Conservation (phyloP, 2,797 vertebrate genomes). For the Calcarius lapponicus region DNA sequence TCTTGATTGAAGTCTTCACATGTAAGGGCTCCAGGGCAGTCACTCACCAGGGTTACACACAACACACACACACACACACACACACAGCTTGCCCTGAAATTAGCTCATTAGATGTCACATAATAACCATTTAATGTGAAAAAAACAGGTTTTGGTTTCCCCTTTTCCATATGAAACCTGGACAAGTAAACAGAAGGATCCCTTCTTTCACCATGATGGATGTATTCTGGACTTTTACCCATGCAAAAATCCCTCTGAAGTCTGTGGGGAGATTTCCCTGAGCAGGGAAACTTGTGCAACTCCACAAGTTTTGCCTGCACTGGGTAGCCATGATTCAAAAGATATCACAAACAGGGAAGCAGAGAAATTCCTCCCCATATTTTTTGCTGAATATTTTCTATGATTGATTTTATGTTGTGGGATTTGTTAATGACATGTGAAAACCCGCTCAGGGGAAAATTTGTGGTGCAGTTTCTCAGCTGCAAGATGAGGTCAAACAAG, state of each 20-base stretch:
- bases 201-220: not conserved
- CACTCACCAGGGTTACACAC: slow-evolving; percentile 48
- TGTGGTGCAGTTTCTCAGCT: not conserved
- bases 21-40: slow-evolving; percentile 28
- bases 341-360: not conserved
- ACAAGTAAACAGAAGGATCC: not conserved
- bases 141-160: not conserved
- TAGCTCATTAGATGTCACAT: not conserved
- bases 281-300: not conserved
- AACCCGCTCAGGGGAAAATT: not conserved
- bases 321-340: not conserved
- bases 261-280: not conserved
- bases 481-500: not conserved
- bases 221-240: not conserved
- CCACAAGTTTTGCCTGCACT: not conserved
- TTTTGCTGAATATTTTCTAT: not conserved
- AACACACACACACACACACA: not conserved
- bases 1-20: slow-evolving; percentile 60
- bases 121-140: not conserved
- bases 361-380: not conserved
- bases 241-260: not conserved
- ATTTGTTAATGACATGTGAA: not conserved
- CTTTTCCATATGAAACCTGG: not conserved
- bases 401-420: not conserved
- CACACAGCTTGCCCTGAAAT: not conserved